Evolutionary conservation across 2,888 invertebrate species (phyloP).

Genomic region (Gymnosoma rotundatum): DNA sequence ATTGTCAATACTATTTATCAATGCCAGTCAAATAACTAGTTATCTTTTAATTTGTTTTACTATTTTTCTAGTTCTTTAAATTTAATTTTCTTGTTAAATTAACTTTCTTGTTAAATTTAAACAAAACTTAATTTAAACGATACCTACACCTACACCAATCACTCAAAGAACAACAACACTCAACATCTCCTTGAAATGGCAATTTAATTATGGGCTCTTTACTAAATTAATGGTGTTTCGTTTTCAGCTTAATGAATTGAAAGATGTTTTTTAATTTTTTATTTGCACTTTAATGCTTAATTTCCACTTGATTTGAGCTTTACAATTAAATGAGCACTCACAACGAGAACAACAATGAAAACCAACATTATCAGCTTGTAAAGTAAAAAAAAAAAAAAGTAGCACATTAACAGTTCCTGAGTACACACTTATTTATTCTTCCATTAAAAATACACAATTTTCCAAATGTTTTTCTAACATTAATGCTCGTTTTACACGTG

Average conservation of each 20-base stretch:
- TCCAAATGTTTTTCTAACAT: constrained; percentile 49
- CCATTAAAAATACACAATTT: background rate
- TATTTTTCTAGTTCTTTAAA: too few relatives aligned
- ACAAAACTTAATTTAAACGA: too few relatives aligned
- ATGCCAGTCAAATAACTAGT: too few relatives aligned
- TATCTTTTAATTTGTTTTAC: too few relatives aligned
- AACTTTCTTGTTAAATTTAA: too few relatives aligned
- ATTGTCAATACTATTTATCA: too few relatives aligned
- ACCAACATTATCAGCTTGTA: background rate
- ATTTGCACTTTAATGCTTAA: constrained; percentile 48
- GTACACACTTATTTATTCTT: constrained; percentile 13
- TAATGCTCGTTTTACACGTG: constrained; percentile 38
- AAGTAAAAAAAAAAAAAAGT: background rate
- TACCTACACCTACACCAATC: background rate
- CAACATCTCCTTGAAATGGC: background rate
- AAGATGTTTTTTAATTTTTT: constrained; percentile 45
- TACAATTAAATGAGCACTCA: constrained; percentile 39
- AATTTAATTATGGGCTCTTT: constrained; percentile 15
- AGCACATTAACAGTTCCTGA: constrained; percentile 21
- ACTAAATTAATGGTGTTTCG: constrained; percentile 7
- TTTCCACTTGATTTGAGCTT: constrained; percentile 58
- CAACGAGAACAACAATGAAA: constrained; percentile 5
- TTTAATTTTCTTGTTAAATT: too few relatives aligned
- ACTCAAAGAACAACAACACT: background rate
- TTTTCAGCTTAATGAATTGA: constrained; percentile 17